Conservation (phyloP, 2,113 vertebrate genomes). For the Ploceus nigricollis region DNA sequence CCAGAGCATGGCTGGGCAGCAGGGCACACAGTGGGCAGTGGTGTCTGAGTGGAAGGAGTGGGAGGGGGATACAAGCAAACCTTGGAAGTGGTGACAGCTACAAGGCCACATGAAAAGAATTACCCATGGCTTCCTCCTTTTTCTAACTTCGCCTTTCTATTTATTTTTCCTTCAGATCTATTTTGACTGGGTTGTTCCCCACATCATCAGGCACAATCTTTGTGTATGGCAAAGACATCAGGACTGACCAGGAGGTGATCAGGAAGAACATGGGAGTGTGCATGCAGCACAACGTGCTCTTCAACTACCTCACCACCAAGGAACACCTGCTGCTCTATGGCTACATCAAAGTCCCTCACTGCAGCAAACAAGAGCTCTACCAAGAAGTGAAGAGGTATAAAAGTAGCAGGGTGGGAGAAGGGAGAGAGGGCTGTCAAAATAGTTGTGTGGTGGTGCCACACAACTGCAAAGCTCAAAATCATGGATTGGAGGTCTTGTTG, state of each 20-base stretch:
- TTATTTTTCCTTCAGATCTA: slow-evolving; percentile 77
- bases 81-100: neutral
- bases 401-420: neutral
- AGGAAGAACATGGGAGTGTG: slow-evolving; percentile 90
- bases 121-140: neutral
- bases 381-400: slow-evolving; percentile 86
- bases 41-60: neutral
- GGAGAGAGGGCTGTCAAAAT: neutral
- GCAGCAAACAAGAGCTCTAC: slow-evolving; percentile 78
- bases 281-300: slow-evolving; percentile 95
- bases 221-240: slow-evolving; percentile 89
- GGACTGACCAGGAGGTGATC: slow-evolving; percentile 75
- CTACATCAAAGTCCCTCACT: slow-evolving; percentile 91
- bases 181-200: slow-evolving; percentile 89
- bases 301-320: slow-evolving; percentile 90
- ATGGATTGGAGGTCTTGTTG: neutral
- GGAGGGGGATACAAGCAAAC: neutral
- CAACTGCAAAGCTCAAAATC: neutral
- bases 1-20: neutral
- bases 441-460: neutral
- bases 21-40: neutral
- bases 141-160: neutral
- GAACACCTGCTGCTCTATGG: slow-evolving; percentile 92
- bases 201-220: slow-evolving; percentile 85
- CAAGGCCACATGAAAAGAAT: neutral